Conservation (phyloP, 2,888 invertebrate genomes). For the Synergus umbraculus region DNA sequence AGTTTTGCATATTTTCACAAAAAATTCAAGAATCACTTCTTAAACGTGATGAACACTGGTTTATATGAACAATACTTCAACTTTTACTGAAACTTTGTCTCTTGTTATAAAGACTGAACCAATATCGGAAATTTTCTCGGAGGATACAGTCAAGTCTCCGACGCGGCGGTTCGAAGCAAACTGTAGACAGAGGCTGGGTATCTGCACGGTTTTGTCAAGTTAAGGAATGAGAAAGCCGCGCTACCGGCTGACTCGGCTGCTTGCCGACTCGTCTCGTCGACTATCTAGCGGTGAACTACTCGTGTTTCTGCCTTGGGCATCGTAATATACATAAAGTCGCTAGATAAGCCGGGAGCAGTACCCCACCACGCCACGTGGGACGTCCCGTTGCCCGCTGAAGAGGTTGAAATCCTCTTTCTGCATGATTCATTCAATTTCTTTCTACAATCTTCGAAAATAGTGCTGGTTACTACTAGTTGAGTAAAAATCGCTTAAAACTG, state of each 20-base stretch:
- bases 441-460: neutral
- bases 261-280: slow-evolving; percentile 58
- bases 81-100: neutral
- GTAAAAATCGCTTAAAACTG: neutral
- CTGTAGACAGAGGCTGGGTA: slow-evolving; percentile 9
- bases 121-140: slow-evolving; percentile 5
- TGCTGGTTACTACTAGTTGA: neutral
- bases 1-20: neutral
- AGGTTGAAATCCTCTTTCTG: slow-evolving; percentile 23
- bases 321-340: slow-evolving; percentile 65
- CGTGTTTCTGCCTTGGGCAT: slow-evolving; percentile 67
- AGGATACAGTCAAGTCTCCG: slow-evolving; percentile 20
- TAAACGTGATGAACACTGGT: neutral
- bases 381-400: slow-evolving; percentile 37
- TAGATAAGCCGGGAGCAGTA: slow-evolving; percentile 67
- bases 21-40: neutral
- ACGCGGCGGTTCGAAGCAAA: neutral
- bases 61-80: neutral
- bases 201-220: slow-evolving; percentile 18
- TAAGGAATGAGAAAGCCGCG: slow-evolving; percentile 43
- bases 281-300: slow-evolving; percentile 71
- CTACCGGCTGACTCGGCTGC: slow-evolving; percentile 50
- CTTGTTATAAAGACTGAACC: neutral
- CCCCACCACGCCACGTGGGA: slow-evolving; percentile 65
- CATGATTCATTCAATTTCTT: neutral